phyloP scores from a whole-genome alignment of 2,888 invertebrate species.

The Caenorhabditis becei region DNA sequence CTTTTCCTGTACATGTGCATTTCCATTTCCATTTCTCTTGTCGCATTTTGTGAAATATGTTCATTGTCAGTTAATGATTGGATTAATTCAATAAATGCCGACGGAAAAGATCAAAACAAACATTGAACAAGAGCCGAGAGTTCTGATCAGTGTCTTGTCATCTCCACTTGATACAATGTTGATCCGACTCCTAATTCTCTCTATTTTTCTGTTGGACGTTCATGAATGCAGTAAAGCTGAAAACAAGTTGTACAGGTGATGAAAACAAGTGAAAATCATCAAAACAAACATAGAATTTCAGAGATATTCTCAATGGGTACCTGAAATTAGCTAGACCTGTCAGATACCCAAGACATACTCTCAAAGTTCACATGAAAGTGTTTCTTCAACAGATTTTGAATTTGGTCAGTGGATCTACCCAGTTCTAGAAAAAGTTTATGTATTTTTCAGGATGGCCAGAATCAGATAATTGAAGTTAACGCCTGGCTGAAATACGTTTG shows the following conservation, averaged over 20 bases:
- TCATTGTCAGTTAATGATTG: slow-evolving; percentile 9
- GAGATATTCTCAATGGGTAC: slow-evolving; percentile 72
- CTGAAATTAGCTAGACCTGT: slow-evolving; percentile 74
- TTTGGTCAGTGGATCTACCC: slow-evolving; percentile 48
- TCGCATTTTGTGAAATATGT: slow-evolving; percentile 14
- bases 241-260: slow-evolving; percentile 66
- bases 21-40: slow-evolving; percentile 22
- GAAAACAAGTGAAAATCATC: neutral
- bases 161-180: slow-evolving; percentile 45
- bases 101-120: slow-evolving; percentile 49
- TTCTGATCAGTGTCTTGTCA: slow-evolving; percentile 50
- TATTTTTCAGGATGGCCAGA: slow-evolving; percentile 73
- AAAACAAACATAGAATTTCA: slow-evolving; percentile 29
- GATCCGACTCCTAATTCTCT: slow-evolving; percentile 32
- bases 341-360: slow-evolving; percentile 63
- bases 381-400: slow-evolving; percentile 76
- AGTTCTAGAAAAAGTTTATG: neutral
- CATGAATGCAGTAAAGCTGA: slow-evolving; percentile 62
- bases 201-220: slow-evolving; percentile 7
- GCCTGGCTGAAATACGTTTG: slow-evolving; percentile 79
- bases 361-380: slow-evolving; percentile 75
- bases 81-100: slow-evolving; percentile 47
- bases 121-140: slow-evolving; percentile 29
- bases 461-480: slow-evolving; percentile 77
- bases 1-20: slow-evolving; percentile 35